A percentile compares a stretch with the other conserved stretches of the same genome.
Conservation (phyloP, 2,113 vertebrate species). For the Muscicapa adusta region DNA sequence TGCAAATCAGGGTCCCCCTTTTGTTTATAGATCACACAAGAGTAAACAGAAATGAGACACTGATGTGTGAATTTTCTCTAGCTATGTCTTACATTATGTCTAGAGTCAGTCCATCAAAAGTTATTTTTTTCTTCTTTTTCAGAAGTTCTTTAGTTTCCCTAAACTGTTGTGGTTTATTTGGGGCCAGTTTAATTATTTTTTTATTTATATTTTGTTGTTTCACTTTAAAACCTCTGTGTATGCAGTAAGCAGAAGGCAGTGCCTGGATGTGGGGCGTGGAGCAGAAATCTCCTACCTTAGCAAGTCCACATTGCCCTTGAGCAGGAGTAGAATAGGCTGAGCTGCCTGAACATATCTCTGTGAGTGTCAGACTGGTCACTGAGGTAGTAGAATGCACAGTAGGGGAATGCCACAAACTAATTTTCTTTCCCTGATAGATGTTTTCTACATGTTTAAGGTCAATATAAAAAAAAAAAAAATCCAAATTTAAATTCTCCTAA, state of each 20-base stretch:
- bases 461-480: neutral
- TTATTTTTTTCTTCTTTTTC: neutral
- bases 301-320: neutral
- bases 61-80: neutral
- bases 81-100: neutral
- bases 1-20: neutral
- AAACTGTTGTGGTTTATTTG: neutral
- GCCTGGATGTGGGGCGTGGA: neutral
- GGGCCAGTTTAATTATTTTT: neutral
- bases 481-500: neutral
- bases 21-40: neutral
- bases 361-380: neutral
- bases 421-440: neutral
- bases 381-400: fast-evolving
- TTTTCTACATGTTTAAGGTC: neutral
- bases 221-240: neutral
- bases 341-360: neutral
- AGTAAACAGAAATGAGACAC: neutral
- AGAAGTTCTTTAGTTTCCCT: neutral
- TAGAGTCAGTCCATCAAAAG: neutral
- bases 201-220: neutral
- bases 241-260: neutral
- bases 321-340: neutral
- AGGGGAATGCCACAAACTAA: neutral
- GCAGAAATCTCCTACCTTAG: neutral